These are phyloP conservation scores for Toxotes jaculatrix DNA, from an alignment of 2,113 vertebrate species.

Conservation along the genomic window DNA sequence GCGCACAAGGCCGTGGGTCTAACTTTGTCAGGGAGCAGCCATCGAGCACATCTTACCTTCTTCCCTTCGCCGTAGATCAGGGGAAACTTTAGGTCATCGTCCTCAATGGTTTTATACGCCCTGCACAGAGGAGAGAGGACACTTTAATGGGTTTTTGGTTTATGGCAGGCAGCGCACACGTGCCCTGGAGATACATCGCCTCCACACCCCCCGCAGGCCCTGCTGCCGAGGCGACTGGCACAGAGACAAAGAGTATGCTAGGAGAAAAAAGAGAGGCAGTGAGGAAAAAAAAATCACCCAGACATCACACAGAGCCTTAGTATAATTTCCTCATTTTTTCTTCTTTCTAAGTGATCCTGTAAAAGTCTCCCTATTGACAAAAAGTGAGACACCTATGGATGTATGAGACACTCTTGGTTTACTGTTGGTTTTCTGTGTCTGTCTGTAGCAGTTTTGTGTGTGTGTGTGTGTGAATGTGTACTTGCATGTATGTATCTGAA, in stretches of 20 bases:
- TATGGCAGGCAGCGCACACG: conserved; percentile 47
- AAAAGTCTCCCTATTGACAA: conserved; percentile 46
- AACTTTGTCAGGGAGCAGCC: conserved; percentile 34
- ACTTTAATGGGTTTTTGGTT: conserved; percentile 64
- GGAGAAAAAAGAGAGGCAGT: conserved; percentile 1
- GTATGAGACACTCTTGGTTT: conserved; percentile 22
- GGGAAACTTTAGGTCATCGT: conserved; percentile 96
- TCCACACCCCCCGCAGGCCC: background rate
- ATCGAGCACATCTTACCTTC: conserved; percentile 86
- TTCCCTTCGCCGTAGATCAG: conserved; percentile 98
- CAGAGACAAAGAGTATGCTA: conserved; percentile 27
- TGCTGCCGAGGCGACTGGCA: conserved; percentile 43
- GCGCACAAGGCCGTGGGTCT: conserved; percentile 40
- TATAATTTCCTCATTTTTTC: conserved; percentile 11
- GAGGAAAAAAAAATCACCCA: conserved; percentile 10
- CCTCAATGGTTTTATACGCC: conserved; percentile 97
- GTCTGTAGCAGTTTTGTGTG: conserved; percentile 15
- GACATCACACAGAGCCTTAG: conserved; percentile 33
- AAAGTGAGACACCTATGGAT: conserved; percentile 16
- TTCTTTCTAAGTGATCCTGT: conserved; percentile 16
- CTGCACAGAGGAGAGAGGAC: conserved; percentile 79
- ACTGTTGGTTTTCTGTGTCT: conserved; percentile 31
- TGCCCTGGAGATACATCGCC: conserved; percentile 37
- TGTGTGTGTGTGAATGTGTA: conserved; percentile 5
- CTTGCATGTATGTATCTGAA: conserved; percentile 3